Evolutionary conservation across 2,888 invertebrate species (phyloP).

Genomic region (Macaria notata): DNA sequence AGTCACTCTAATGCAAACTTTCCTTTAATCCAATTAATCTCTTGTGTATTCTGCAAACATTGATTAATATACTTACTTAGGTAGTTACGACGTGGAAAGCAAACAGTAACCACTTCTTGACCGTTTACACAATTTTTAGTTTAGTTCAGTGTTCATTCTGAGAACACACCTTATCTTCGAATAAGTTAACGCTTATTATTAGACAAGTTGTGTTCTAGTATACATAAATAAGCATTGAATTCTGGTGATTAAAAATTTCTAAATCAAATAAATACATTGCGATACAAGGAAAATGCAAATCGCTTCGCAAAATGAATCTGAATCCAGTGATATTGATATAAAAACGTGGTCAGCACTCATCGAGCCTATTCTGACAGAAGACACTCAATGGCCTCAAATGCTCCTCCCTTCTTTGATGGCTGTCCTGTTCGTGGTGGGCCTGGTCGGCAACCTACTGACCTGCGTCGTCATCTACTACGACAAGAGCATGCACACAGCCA

Average conservation of each 20-base stretch:
- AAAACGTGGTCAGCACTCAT: conserved; percentile 46
- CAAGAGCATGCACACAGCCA: conserved; percentile 65
- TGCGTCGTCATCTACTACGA: conserved; percentile 67
- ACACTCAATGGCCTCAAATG: conserved; percentile 38
- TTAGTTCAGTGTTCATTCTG: not conserved
- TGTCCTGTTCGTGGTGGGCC: conserved; percentile 47
- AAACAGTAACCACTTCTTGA: conserved; percentile 4
- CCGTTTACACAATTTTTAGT: too few relatives aligned
- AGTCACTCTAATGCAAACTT: conserved; percentile 6
- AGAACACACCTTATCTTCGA: not conserved
- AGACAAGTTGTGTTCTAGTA: not conserved
- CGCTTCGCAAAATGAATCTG: conserved; percentile 7
- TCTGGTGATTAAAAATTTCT: too few relatives aligned
- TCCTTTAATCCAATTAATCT: conserved; percentile 23
- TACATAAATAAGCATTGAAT: too few relatives aligned
- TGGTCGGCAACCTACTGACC: conserved; percentile 64
- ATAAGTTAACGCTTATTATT: not conserved
- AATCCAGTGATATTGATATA: conserved; percentile 15
- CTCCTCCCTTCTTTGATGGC: conserved; percentile 35
- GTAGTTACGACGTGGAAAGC: not conserved
- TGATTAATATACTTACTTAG: conserved; percentile 10
- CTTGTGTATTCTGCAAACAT: conserved; percentile 19
- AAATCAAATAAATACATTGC: too few relatives aligned
- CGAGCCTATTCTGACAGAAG: conserved; percentile 33
- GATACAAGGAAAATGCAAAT: not conserved